Percentiles rank a stretch among this genome's conserved stretches.
These are phyloP conservation scores for Drosophila tanythrix DNA, from an alignment of 2,888 invertebrate species.

Conservation along the genomic window DNA sequence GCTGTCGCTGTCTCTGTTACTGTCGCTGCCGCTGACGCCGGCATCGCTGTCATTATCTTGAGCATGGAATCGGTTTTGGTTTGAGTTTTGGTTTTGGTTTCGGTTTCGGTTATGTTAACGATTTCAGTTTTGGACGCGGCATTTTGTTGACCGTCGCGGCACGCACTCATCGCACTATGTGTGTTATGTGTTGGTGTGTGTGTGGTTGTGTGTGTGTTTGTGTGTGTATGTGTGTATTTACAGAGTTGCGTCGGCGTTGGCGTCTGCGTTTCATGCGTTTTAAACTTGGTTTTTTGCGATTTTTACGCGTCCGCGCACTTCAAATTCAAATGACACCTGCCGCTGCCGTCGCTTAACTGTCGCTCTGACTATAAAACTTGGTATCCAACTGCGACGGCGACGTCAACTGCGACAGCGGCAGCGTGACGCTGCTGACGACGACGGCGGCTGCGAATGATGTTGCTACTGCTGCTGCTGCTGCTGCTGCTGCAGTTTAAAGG, in stretches of 20 bases:
- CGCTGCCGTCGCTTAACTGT: slow-evolving; percentile 77
- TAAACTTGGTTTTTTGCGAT: slow-evolving; percentile 38
- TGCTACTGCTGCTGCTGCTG: slow-evolving; percentile 26
- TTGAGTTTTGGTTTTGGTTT: slow-evolving; percentile 30
- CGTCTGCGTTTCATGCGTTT: slow-evolving; percentile 34
- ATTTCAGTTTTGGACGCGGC: slow-evolving; percentile 22
- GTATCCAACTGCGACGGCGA: slow-evolving; percentile 51
- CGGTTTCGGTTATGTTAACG: slow-evolving; percentile 20
- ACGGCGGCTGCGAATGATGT: slow-evolving; percentile 20
- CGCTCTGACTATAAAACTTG: slow-evolving; percentile 56
- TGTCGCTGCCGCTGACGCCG: slow-evolving; percentile 53
- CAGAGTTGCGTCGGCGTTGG: slow-evolving; percentile 22
- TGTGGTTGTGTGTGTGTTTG: slow-evolving; percentile 6
- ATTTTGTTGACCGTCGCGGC: slow-evolving; percentile 63
- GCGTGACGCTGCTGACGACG: slow-evolving; percentile 22
- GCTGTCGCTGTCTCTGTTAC: slow-evolving; percentile 32
- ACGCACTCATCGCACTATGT: slow-evolving; percentile 58
- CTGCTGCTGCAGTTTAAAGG: slow-evolving; percentile 22
- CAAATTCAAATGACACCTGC: slow-evolving; percentile 77
- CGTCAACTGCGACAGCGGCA: slow-evolving; percentile 34
- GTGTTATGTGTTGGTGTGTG: slow-evolving; percentile 7
- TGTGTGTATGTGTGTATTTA: slow-evolving; percentile 16
- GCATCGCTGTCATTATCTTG: slow-evolving; percentile 70
- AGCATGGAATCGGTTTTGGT: slow-evolving; percentile 60
- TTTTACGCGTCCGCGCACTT: slow-evolving; percentile 69